Evolutionary conservation across 2,888 invertebrate genomes (phyloP).

Genomic region (Synanthedon myopaeformis): DNA sequence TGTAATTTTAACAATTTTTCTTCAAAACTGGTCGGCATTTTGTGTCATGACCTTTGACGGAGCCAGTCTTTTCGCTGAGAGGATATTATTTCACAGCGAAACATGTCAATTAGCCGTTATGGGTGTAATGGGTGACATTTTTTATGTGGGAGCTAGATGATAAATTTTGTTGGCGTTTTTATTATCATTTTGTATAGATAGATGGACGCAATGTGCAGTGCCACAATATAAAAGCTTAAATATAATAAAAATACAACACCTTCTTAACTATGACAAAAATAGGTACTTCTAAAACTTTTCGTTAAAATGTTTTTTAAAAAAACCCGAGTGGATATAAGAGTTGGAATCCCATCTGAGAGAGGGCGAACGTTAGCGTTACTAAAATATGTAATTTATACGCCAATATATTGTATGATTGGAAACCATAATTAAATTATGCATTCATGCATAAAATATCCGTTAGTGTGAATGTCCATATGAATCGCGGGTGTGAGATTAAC

Average conservation of each 20-base stretch:
- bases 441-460: conserved; percentile 43
- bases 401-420: not conserved
- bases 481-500: conserved; percentile 8
- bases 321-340: no score
- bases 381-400: not conserved
- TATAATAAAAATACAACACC: no score
- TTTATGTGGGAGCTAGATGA: not conserved
- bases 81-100: not conserved
- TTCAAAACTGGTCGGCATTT: conserved; percentile 11
- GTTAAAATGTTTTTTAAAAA: no score
- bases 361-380: not conserved
- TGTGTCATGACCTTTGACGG: not conserved
- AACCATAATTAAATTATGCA: conserved; percentile 43
- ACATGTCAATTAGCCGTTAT: not conserved
- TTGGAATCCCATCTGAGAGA: no score
- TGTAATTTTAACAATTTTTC: conserved; percentile 48
- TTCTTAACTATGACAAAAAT: no score
- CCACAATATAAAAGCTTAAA: no score
- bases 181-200: no score
- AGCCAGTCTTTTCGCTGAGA: not conserved
- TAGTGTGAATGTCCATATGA: conserved; percentile 11
- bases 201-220: no score
- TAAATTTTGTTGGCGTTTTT: no score
- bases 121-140: not conserved
- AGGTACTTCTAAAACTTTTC: no score